Evolutionary conservation across 1,140 invertebrate genomes (phyloP), one percentile per base, ranked within the genome.

Genomic region (Drosophila yakuba): DNA sequence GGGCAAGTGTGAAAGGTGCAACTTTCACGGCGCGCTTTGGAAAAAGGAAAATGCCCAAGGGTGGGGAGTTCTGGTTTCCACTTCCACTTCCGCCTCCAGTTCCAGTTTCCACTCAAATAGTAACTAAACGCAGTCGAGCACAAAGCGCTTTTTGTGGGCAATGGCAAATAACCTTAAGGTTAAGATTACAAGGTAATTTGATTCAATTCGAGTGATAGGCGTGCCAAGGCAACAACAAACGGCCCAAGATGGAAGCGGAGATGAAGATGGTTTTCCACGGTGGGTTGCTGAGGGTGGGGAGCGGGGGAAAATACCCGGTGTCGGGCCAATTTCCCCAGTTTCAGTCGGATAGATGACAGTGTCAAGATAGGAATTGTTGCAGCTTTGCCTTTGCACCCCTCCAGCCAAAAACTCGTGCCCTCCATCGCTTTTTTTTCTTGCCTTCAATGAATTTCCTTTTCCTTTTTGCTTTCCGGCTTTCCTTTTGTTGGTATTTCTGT

Each of bases 171-270:
- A 90, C 90, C 86, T 91, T 90, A 91, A 91, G 90, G 90, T 91
- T 91, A 91, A 91, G 90, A 91, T 91, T 91, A 91, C 90, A 91
- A 91, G 90, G 90, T 91, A 91, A 91, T 91, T 91, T 91, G 90
- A 91, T 91, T 91, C 90, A 91, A 91, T 91, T 91, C 90, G 74
- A 86, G 66, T 83, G 90, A 91, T 91, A 91, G 90, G 85, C 85
- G 84, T 86, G 83, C 83, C 83, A 88, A 86, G 75, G 74, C 75
- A 78, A 75, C 74, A 77, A 68, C 74, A 77, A 76, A 44, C 74
- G 75, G 57, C 73, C 62, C 41, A 23, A 59, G 54, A 67, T 67
- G 62, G 72, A 51, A 52, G 23, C 66, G 74, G 55, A 63, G 74
- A 76, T 81, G 60, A 59, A 77, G 79, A 48, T 23, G 52, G 76